A percentile compares a stretch with the other conserved stretches of the same genome.
These are phyloP conservation scores for Oreochromis mossambicus DNA, from an alignment of 2,797 vertebrate species.

Conservation along the genomic window DNA sequence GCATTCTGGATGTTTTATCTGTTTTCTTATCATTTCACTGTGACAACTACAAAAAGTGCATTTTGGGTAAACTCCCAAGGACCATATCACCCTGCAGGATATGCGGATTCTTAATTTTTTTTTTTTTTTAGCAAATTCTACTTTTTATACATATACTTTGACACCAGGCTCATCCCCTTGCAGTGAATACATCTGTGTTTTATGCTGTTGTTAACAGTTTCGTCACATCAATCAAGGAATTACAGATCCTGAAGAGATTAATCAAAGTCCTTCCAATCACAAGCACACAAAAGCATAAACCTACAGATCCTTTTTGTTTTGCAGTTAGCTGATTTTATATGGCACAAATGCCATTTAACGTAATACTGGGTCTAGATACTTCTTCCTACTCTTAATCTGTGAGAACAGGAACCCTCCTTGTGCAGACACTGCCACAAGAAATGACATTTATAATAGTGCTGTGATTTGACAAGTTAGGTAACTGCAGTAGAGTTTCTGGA, in stretches of 20 bases:
- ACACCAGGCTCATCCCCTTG: background rate
- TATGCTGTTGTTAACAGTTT: background rate
- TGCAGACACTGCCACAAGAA: background rate
- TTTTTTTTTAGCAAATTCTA: background rate
- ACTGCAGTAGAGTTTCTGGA: background rate
- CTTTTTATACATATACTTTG: background rate
- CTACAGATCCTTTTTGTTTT: background rate
- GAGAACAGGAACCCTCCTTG: background rate
- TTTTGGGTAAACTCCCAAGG: background rate
- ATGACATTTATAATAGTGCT: background rate
- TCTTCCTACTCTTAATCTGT: background rate
- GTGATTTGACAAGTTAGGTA: background rate
- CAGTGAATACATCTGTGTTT: background rate
- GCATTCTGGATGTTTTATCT: background rate
- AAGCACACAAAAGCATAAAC: background rate
- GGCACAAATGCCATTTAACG: background rate
- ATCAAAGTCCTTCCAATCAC: background rate
- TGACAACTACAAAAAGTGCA: background rate
- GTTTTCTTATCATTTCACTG: background rate
- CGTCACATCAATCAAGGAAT: background rate
- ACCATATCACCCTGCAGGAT: background rate
- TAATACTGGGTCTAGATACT: background rate
- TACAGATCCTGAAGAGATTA: background rate
- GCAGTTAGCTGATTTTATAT: background rate
- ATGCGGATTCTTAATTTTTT: background rate